Conservation (phyloP, 2,113 vertebrate species). For the Emydocephalus ijimae region DNA sequence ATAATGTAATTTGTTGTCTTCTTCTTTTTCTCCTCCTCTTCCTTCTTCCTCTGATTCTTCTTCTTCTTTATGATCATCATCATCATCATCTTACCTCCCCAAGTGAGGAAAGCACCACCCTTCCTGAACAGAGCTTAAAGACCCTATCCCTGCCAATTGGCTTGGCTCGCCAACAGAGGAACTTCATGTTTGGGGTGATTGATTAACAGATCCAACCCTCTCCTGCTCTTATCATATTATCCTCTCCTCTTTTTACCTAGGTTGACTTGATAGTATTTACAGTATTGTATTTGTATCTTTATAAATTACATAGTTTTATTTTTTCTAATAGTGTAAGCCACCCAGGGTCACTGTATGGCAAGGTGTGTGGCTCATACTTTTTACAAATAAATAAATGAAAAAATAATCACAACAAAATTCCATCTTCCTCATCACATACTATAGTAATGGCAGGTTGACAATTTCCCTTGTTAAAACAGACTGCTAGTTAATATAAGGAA, state of each 20-base stretch:
- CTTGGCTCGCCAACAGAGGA: too few species aligned
- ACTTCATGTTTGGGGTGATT: too few species aligned
- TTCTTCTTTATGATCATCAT: too few species aligned
- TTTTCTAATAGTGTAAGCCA: background rate
- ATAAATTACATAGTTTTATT: background rate
- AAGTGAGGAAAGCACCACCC: background rate
- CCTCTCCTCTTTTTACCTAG: background rate
- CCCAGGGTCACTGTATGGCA: background rate
- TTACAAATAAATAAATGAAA: background rate
- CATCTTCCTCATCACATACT: background rate
- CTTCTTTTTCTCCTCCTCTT: too few species aligned
- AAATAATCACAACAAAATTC: background rate
- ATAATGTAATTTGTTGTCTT: background rate
- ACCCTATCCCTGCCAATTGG: too few species aligned
- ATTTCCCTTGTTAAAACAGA: background rate
- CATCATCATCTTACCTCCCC: too few species aligned
- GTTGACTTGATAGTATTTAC: background rate
- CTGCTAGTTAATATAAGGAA: background rate
- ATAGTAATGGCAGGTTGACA: background rate
- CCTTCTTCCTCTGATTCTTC: too few species aligned
- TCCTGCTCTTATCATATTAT: background rate
- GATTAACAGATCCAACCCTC: background rate
- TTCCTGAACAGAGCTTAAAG: background rate
- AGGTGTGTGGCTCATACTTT: background rate
- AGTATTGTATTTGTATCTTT: background rate